Conservation (phyloP, 92 coral and sea anemone genomes). For the Paramuricea clavata region DNA sequence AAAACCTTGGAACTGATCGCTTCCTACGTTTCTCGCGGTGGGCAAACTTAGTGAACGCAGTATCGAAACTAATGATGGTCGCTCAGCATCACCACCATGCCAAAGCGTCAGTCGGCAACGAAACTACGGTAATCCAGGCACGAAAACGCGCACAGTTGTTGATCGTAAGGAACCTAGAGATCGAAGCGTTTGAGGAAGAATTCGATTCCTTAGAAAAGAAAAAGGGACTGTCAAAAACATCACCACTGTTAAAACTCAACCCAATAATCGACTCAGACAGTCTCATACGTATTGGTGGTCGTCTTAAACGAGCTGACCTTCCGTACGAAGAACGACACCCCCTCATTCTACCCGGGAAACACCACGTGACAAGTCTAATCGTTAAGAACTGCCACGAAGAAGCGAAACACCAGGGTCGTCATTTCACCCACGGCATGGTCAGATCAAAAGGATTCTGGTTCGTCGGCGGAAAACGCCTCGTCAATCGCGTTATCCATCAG, state of each 20-base stretch:
- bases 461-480: conserved; percentile 60
- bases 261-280: conserved; percentile 50
- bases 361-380: conserved; percentile 52
- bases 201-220: conserved; percentile 10
- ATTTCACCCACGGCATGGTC: conserved; percentile 55
- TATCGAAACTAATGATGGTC: neutral
- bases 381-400: conserved; percentile 46
- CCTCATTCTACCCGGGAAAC: conserved; percentile 46
- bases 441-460: conserved; percentile 60
- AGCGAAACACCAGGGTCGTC: conserved; percentile 63
- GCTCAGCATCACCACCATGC: neutral
- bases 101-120: neutral
- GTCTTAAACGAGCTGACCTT: conserved; percentile 40
- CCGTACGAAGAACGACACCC: conserved; percentile 59
- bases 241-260: conserved; percentile 40
- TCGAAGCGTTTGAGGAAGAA: conserved; percentile 45
- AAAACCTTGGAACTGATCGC: conserved; percentile 24
- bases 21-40: conserved; percentile 55
- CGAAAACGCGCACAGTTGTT: neutral
- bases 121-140: neutral
- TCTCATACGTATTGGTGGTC: conserved; percentile 56
- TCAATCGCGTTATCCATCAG: conserved; percentile 42
- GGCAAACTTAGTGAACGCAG: conserved; percentile 32
- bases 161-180: conserved; percentile 43
- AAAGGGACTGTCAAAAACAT: conserved; percentile 37